phyloP scores from a whole-genome alignment of 1,140 invertebrate genomes.

The Ips nitidus region DNA sequence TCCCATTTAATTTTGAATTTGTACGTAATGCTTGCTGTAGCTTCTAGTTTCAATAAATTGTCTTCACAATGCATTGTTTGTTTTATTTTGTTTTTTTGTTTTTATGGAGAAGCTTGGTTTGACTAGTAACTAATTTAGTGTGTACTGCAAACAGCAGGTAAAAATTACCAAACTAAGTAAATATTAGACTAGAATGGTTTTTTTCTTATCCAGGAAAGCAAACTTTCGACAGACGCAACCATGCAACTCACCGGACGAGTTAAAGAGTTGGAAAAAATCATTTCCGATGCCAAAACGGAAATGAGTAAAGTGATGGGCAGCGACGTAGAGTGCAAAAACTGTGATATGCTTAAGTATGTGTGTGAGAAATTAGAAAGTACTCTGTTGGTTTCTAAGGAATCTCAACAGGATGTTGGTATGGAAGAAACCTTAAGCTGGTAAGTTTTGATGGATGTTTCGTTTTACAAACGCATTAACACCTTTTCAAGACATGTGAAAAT shows the following conservation, averaged over 20 bases:
- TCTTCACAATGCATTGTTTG: slow-evolving; percentile 5
- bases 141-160: neutral
- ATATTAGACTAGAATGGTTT: too few species aligned
- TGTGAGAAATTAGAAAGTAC: slow-evolving; percentile 36
- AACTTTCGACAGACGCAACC: slow-evolving; percentile 6
- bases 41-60: slow-evolving; percentile 34
- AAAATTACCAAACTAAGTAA: neutral
- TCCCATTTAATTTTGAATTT: slow-evolving; percentile 14
- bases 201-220: slow-evolving; percentile 29
- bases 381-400: slow-evolving; percentile 8
- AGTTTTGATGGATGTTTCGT: neutral
- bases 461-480: too few species aligned
- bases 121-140: neutral
- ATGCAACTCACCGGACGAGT: slow-evolving; percentile 35
- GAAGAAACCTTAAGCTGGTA: neutral
- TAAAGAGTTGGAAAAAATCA: slow-evolving; percentile 40
- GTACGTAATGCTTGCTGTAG: slow-evolving; percentile 30
- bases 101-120: slow-evolving; percentile 47
- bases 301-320: slow-evolving; percentile 39
- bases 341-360: slow-evolving; percentile 35
- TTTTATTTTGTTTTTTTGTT: slow-evolving; percentile 42
- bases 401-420: neutral
- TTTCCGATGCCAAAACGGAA: slow-evolving; percentile 31
- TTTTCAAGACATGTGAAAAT: too few species aligned
- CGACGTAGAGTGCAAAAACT: slow-evolving; percentile 36